phyloP scores from a whole-genome alignment of 2,797 vertebrate genomes.

The Phrynocephalus vlangalii region DNA sequence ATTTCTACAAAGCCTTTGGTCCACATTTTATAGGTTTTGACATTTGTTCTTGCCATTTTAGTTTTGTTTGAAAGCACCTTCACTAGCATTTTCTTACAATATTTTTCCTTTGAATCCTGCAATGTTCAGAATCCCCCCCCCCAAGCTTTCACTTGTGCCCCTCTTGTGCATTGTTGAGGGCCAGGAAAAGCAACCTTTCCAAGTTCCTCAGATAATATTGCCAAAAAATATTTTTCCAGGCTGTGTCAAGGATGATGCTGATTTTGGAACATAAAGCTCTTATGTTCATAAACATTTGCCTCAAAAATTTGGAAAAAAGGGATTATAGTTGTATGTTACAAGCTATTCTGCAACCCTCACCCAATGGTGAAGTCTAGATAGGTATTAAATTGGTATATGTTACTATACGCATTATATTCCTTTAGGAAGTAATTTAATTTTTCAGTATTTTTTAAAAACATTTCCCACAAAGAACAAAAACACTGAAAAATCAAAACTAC shows the following conservation, averaged over 20 bases:
- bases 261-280: background rate
- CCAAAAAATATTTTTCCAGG: background rate
- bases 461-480: too few species aligned
- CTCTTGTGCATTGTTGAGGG: too few species aligned
- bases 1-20: too few species aligned
- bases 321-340: background rate
- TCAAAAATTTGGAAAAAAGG: background rate
- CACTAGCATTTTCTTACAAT: too few species aligned
- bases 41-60: too few species aligned
- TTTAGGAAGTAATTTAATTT: constrained; percentile 3
- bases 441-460: background rate
- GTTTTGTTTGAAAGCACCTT: too few species aligned
- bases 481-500: too few species aligned
- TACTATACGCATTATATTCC: background rate
- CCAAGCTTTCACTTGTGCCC: too few species aligned
- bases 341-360: background rate
- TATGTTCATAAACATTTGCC: too few species aligned
- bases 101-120: too few species aligned
- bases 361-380: background rate
- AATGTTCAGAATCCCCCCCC: too few species aligned
- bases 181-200: background rate
- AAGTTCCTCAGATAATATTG: background rate
- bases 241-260: background rate
- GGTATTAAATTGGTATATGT: background rate
- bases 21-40: too few species aligned